Conservation (phyloP, 2,113 vertebrate species). For the Procavia capensis region DNA sequence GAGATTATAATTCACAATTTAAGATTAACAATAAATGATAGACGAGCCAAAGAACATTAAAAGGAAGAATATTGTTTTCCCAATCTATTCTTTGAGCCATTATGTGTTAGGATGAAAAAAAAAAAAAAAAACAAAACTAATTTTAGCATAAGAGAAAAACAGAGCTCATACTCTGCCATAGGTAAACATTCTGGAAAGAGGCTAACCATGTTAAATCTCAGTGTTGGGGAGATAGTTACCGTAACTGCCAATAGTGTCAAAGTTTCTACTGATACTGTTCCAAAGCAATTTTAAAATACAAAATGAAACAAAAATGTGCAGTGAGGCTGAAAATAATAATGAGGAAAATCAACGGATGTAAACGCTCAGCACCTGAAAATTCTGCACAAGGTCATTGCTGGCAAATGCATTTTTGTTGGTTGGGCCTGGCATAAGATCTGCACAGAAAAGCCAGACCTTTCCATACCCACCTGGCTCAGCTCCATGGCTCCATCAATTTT, state of each 20-base stretch:
- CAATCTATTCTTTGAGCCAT: neutral
- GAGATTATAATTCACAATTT: constrained; percentile 15
- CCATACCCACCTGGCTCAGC: constrained; percentile 13
- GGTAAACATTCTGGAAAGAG: constrained; percentile 20
- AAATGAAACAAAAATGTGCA: constrained; percentile 53
- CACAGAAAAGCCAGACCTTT: neutral
- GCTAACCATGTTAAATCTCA: neutral
- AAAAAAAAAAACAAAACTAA: too few species aligned
- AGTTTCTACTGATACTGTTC: constrained; percentile 31
- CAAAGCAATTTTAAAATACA: constrained; percentile 54
- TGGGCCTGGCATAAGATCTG: neutral
- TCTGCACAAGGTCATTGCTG: constrained; percentile 8
- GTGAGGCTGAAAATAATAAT: constrained; percentile 60
- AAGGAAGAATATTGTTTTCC: neutral
- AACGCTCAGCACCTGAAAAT: constrained; percentile 44
- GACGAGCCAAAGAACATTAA: neutral
- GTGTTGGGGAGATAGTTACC: neutral
- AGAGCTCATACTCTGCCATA: neutral
- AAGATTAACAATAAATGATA: neutral
- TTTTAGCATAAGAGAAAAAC: constrained; percentile 2
- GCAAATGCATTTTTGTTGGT: neutral
- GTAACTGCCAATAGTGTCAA: neutral
- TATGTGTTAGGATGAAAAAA: neutral
- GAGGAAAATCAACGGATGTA: constrained; percentile 41
- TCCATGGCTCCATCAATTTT: neutral